Base-by-base conservation (phyloP, 92 coral and sea anemone genomes). In the Umimayanthus kanabou region DNA sequence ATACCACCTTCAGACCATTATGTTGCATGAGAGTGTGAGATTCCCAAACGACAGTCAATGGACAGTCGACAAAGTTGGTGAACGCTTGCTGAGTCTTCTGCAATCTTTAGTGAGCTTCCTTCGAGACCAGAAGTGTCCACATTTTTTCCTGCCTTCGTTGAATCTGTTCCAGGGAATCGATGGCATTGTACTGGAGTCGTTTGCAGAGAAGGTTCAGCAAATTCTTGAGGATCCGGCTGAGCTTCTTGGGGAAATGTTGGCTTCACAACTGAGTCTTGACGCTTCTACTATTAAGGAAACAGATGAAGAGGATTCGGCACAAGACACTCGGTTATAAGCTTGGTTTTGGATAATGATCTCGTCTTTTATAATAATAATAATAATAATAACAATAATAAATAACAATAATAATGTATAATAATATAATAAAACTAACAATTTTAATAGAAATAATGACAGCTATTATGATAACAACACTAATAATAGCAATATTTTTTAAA, bases 121-220 rank as follows among this genome's bases (percentile, higher is more conserved):
- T 49, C 85, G 79, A 4, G 80, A 79, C 26, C 74, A 81, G 39
- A 37, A 14, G 20, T 92, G 93, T 39, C 94, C 86, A 15, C 93
- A 92, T n/a, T 90, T 92, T 77, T 92, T 92, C 22, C 88, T 88
- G 39, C 90, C 94, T 53, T 88, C 94, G 7, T 64, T 92, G 80
- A 92, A 92, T 40, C 87, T 92, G 76, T 92, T 90, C 80, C 77
- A 66, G 15, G 89, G 69, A 80, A 80, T 90, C 78, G 23, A 45
- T 25, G 25, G 77, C 22, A 55, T 7, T 28, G 13, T 16, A 47
- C 61, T 83, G 30, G 64, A 83, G 43, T 83, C 77, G 25, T 26
- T 70, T 43, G 87, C 87, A 83, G 43, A 28, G 39, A 49, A 70
- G n/a, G 9, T 83, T 20, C 64, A 29, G 50, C 39, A 16, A 15